A percentile compares a stretch with the other conserved stretches of the same genome.
Conservation (phyloP, 2,113 vertebrate species). For the Coptodon rendalli region DNA sequence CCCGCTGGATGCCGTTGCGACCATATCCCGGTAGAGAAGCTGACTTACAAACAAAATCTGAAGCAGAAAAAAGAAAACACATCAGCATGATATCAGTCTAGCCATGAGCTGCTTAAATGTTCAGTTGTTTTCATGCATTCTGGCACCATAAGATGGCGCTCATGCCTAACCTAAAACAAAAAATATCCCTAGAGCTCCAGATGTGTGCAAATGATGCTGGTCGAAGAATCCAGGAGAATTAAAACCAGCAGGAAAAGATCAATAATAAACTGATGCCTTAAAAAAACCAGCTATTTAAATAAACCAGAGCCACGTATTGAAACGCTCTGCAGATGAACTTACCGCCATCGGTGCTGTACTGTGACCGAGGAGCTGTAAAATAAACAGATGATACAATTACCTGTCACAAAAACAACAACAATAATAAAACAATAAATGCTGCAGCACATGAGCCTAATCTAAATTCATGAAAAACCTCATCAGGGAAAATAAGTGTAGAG, state of each 20-base stretch:
- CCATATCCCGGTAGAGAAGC: constrained; percentile 93
- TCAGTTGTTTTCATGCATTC: background rate
- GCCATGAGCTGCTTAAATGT: background rate
- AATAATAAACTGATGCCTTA: background rate
- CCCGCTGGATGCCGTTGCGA: constrained; percentile 91
- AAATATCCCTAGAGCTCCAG: background rate
- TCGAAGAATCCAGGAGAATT: background rate
- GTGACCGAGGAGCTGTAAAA: constrained; percentile 81
- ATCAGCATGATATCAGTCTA: background rate
- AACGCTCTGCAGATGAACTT: constrained; percentile 48
- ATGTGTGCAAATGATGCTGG: background rate
- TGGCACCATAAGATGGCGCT: constrained; percentile 57
- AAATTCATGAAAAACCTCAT: background rate
- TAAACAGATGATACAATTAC: constrained; percentile 4
- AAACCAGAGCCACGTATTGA: background rate
- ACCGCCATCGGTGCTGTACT: constrained; percentile 88
- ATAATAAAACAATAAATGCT: background rate
- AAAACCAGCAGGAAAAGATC: background rate
- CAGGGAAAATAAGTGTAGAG: background rate
- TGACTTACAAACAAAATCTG: constrained; percentile 92
- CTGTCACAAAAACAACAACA: background rate
- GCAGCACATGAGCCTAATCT: background rate
- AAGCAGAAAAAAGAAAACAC: background rate
- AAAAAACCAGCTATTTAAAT: background rate
- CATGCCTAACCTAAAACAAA: background rate